These are phyloP conservation scores for Phymastichus coffea DNA, from an alignment of 1,140 invertebrate genomes.

Conservation along the genomic window DNA sequence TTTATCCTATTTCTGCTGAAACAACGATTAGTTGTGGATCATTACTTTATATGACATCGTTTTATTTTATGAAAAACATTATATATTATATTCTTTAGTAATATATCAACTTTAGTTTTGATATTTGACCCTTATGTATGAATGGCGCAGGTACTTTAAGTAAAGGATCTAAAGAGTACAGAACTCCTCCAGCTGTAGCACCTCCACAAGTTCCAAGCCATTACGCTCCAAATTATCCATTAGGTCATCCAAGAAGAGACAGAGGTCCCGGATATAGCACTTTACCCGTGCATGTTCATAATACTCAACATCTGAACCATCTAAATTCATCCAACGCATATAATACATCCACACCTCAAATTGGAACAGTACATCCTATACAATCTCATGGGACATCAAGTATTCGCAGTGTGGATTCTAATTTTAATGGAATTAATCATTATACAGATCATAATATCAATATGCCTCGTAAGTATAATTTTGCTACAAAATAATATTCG, in stretches of 20 bases:
- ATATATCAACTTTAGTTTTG: not conserved
- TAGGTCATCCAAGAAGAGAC: constrained; percentile 74
- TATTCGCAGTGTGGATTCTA: constrained; percentile 34
- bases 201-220: constrained; percentile 93
- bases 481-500: constrained; percentile 19
- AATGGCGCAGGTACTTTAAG: constrained; percentile 64
- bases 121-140: constrained; percentile 1
- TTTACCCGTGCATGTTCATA: constrained; percentile 62
- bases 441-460: constrained; percentile 49
- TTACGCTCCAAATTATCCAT: constrained; percentile 91
- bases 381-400: constrained; percentile 67
- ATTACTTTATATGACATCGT: too few species aligned
- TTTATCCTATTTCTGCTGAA: too few species aligned
- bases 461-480: constrained; percentile 75
- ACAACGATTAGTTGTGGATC: too few species aligned
- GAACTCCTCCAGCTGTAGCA: constrained; percentile 90
- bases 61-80: too few species aligned
- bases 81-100: too few species aligned
- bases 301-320: constrained; percentile 40
- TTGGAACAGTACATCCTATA: constrained; percentile 57
- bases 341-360: constrained; percentile 58
- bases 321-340: constrained; percentile 53
- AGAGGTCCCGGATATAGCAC: constrained; percentile 85
- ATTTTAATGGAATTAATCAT: not conserved
- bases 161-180: constrained; percentile 79